Conservation (phyloP, 2,888 invertebrate species). For the Hypomecis atomaria region DNA sequence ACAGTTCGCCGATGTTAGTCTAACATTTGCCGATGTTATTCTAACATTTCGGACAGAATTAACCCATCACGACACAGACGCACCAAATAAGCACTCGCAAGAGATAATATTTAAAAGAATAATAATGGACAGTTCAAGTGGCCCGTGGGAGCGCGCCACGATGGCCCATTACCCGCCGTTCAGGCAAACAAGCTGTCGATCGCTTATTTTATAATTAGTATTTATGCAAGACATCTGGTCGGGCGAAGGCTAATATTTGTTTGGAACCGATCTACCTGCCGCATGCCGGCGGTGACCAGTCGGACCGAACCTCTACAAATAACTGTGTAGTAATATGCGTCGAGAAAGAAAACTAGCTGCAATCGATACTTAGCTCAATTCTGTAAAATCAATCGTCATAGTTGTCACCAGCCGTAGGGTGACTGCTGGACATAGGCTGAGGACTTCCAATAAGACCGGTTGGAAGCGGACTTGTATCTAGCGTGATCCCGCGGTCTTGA, state of each 20-base stretch:
- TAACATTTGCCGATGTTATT: slow-evolving; percentile 5
- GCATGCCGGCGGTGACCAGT: background rate
- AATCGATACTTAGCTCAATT: too few species aligned
- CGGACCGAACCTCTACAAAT: background rate
- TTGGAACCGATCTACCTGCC: slow-evolving; percentile 4
- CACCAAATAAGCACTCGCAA: slow-evolving; percentile 12
- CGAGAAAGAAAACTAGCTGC: background rate
- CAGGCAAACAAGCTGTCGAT: background rate
- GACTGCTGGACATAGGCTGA: too few species aligned
- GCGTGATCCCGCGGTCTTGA: too few species aligned
- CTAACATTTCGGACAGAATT: slow-evolving; percentile 4
- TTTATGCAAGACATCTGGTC: slow-evolving; percentile 12
- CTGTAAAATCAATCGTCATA: too few species aligned
- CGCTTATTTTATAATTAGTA: slow-evolving; percentile 5
- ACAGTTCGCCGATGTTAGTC: slow-evolving; percentile 6
- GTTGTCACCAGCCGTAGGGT: too few species aligned
- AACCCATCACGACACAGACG: slow-evolving; percentile 14
- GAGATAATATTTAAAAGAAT: slow-evolving; percentile 17
- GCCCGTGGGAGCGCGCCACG: slow-evolving; percentile 8
- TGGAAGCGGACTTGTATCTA: too few species aligned
- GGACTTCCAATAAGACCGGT: too few species aligned
- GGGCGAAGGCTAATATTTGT: slow-evolving; percentile 6
- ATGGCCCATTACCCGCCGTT: slow-evolving; percentile 4
- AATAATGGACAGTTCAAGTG: slow-evolving; percentile 11
- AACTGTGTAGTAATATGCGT: background rate